Evolutionary conservation across 2,113 vertebrate species (phyloP).

Genomic region (Pangasianodon hypophthalmus): DNA sequence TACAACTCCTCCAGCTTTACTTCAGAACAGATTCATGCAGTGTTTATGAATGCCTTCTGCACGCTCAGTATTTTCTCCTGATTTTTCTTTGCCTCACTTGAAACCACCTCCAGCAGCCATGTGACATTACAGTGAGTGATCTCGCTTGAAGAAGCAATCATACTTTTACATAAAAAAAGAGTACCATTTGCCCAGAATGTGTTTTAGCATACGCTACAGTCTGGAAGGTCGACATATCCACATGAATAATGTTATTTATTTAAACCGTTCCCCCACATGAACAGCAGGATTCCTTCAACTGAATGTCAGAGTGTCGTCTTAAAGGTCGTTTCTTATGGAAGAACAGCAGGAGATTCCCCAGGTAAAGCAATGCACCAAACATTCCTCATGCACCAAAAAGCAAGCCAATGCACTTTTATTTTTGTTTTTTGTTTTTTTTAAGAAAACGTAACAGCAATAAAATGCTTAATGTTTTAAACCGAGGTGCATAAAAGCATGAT

Average conservation of each 20-base stretch:
- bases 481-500: background rate
- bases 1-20: background rate
- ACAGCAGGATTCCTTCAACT: constrained; percentile 9
- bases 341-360: background rate
- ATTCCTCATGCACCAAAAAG: background rate
- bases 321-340: constrained; percentile 25
- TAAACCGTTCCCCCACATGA: constrained; percentile 10
- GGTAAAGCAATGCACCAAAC: background rate
- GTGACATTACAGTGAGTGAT: background rate
- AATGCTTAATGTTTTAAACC: background rate
- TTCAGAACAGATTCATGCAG: background rate
- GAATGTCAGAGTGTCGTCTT: constrained; percentile 27
- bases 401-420: background rate
- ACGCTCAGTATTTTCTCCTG: background rate
- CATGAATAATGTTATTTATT: constrained; percentile 33
- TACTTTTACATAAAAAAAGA: background rate
- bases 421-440: background rate
- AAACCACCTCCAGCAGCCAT: background rate
- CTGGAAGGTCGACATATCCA: constrained; percentile 28
- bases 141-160: background rate
- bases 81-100: background rate
- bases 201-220: background rate
- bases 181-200: background rate
- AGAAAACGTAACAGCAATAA: background rate
- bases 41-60: constrained; percentile 1